phyloP scores from a whole-genome alignment of 2,797 vertebrate species.

The Lepus townsendii region DNA sequence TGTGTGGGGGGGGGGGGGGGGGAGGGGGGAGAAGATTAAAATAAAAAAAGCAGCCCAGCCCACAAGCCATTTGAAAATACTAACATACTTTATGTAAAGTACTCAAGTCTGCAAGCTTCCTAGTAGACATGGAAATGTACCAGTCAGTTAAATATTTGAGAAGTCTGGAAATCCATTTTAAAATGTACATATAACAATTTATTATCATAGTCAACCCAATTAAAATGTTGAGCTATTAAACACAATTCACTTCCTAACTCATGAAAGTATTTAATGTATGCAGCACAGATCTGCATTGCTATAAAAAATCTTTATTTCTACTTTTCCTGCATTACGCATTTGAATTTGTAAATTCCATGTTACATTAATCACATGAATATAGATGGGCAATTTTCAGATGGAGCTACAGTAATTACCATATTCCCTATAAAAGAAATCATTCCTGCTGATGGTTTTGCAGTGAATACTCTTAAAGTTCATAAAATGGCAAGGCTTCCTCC shows the following conservation, averaged over 20 bases:
- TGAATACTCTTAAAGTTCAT: slow-evolving; percentile 61
- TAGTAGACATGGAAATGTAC: slow-evolving; percentile 38
- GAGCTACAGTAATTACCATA: slow-evolving; percentile 42
- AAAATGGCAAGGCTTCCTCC: slow-evolving; percentile 33
- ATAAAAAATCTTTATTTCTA: slow-evolving; percentile 74
- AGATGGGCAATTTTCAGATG: slow-evolving; percentile 65
- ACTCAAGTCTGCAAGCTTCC: background rate
- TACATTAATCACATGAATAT: slow-evolving; percentile 76
- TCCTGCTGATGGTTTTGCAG: slow-evolving; percentile 45
- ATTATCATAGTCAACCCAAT: slow-evolving; percentile 56
- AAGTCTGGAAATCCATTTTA: slow-evolving; percentile 65
- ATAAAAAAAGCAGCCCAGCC: background rate
- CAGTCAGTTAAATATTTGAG: slow-evolving; percentile 61
- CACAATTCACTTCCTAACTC: slow-evolving; percentile 55
- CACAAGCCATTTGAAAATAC: slow-evolving; percentile 4
- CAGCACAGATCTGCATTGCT: slow-evolving; percentile 60
- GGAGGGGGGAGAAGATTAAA: background rate
- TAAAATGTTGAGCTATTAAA: slow-evolving; percentile 63
- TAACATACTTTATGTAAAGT: background rate
- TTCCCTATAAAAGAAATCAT: slow-evolving; percentile 49
- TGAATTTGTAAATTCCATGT: slow-evolving; percentile 76
- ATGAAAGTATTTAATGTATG: slow-evolving; percentile 64
- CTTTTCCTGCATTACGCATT: slow-evolving; percentile 61
- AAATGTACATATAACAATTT: slow-evolving; percentile 58
- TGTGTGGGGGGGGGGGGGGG: too few relatives aligned